Evolutionary conservation across 2,113 vertebrate genomes (phyloP).

Genomic region (Ia io): DNA sequence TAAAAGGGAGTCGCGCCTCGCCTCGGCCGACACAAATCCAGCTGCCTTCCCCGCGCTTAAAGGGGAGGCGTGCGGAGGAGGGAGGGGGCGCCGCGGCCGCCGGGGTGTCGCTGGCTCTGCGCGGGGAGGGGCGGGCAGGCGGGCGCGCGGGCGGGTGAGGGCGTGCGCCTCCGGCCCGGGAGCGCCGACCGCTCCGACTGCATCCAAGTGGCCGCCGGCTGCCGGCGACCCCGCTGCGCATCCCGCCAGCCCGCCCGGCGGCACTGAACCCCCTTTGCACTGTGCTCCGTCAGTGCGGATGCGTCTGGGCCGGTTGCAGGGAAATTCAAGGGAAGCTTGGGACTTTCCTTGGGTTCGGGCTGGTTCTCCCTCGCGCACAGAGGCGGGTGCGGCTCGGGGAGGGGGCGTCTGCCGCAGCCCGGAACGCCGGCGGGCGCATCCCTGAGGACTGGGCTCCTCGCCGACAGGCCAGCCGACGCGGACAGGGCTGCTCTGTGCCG

Average conservation of each 20-base stretch:
- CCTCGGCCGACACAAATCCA: constrained; percentile 72
- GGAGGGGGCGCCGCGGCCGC: constrained; percentile 8
- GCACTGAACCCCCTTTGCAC: background rate
- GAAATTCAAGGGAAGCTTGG: background rate
- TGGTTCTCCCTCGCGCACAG: background rate
- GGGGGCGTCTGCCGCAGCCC: background rate
- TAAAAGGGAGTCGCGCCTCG: constrained; percentile 61
- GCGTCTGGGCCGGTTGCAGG: background rate
- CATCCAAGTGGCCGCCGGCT: rapidly evolving
- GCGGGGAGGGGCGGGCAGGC: background rate
- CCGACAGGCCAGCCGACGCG: background rate
- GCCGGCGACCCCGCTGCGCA: no score
- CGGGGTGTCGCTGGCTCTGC: background rate
- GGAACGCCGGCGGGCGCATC: background rate
- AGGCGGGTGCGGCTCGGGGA: background rate
- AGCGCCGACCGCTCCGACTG: rapidly evolving
- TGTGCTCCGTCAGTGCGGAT: background rate
- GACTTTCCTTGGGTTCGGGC: background rate
- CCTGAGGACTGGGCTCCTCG: background rate
- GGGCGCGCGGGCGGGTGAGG: background rate
- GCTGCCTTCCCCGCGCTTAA: constrained; percentile 49
- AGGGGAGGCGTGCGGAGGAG: constrained; percentile 67
- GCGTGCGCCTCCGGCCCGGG: rapidly evolving
- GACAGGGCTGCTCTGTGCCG: background rate
- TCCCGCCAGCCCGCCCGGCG: background rate